Conservation (phyloP, 2,797 vertebrate species). For the Phoebastria nigripes region DNA sequence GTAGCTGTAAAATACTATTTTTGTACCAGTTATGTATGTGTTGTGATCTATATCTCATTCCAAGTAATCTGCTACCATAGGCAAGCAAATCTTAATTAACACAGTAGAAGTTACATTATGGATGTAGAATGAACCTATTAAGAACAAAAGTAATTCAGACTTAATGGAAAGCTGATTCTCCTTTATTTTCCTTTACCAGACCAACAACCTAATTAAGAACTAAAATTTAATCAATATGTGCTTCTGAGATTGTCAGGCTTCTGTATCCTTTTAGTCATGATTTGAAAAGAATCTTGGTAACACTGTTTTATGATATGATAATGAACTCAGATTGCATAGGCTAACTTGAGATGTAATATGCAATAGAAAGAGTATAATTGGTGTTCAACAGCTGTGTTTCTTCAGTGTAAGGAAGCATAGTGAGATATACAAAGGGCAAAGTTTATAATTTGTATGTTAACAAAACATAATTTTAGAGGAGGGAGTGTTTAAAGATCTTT, state of each 20-base stretch:
- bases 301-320: not conserved
- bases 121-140: not conserved
- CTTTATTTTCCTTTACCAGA: slow-evolving; percentile 14
- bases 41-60: not conserved
- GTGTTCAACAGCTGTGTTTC: not conserved
- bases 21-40: not conserved
- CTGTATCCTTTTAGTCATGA: not conserved
- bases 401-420: not conserved
- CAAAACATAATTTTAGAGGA: not conserved
- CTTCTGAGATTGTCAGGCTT: not conserved
- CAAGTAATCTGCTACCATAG: not conserved
- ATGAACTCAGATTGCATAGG: not conserved
- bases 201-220: slow-evolving; percentile 16
- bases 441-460: not conserved
- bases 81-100: slow-evolving; percentile 18
- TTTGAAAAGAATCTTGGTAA: not conserved
- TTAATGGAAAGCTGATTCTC: not conserved
- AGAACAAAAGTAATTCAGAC: not conserved
- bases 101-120: not conserved
- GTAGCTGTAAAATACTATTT: not conserved
- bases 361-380: not conserved
- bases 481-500: not conserved
- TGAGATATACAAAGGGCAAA: not conserved
- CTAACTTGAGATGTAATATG: not conserved
- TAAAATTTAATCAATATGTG: not conserved